A percentile compares a stretch with the other conserved stretches of the same genome.
Evolutionary conservation across 2,888 invertebrate genomes (phyloP).

Genomic region (Caenorhabditis plicata): DNA sequence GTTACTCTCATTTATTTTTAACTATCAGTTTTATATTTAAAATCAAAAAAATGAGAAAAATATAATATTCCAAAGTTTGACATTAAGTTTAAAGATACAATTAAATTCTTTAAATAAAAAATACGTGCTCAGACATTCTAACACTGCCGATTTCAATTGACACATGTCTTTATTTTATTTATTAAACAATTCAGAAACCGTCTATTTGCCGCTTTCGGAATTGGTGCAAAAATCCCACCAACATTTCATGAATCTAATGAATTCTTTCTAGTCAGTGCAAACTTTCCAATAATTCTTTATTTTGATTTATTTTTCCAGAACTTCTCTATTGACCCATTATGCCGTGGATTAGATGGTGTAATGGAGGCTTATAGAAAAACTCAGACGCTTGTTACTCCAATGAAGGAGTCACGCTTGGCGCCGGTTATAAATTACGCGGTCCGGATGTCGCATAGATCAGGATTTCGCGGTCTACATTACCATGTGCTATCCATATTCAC

Average conservation of each 20-base stretch:
- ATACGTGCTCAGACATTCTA: too few species aligned
- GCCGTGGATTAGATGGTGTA: slow-evolving; percentile 59
- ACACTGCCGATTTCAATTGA: too few species aligned
- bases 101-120: too few species aligned
- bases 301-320: slow-evolving; percentile 24
- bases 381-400: slow-evolving; percentile 48
- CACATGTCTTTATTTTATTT: background rate
- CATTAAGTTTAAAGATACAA: too few species aligned
- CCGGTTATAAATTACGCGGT: slow-evolving; percentile 60
- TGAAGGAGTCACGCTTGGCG: slow-evolving; percentile 55
- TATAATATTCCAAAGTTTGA: too few species aligned
- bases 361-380: slow-evolving; percentile 57
- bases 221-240: slow-evolving; percentile 63
- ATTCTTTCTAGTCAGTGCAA: slow-evolving; percentile 50
- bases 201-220: slow-evolving; percentile 59
- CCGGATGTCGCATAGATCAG: slow-evolving; percentile 45
- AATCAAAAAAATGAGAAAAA: too few species aligned
- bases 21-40: too few species aligned
- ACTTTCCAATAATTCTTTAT: background rate
- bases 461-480: slow-evolving; percentile 51
- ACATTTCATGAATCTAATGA: slow-evolving; percentile 61
- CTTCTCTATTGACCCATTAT: slow-evolving; percentile 58
- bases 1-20: too few species aligned
- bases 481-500: slow-evolving; percentile 58
- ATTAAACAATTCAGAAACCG: slow-evolving; percentile 39